phyloP scores from a whole-genome alignment of 1,140 invertebrate genomes.

The Brachionus angularis region DNA sequence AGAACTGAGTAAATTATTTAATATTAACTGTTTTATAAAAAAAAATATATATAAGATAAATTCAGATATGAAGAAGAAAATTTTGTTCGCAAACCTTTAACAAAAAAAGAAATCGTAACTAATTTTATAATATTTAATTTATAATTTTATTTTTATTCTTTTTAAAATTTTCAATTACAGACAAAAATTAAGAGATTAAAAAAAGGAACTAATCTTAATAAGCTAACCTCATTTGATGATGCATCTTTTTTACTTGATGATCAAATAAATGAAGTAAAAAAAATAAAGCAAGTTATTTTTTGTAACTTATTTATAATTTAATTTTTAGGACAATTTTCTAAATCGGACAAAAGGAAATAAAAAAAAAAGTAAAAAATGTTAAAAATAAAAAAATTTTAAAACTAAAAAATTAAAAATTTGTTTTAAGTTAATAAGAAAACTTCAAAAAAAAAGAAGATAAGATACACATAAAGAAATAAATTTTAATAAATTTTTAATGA shows the following conservation, averaged over 20 bases:
- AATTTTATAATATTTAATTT: no score
- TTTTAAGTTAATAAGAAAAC: neutral
- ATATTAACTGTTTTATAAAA: no score
- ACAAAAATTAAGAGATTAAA: constrained; percentile 15
- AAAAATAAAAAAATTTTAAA: constrained; percentile 18
- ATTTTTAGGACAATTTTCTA: constrained; percentile 1
- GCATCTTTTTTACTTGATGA: constrained; percentile 27
- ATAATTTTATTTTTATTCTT: neutral
- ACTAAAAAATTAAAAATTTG: neutral
- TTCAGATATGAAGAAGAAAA: constrained; percentile 81
- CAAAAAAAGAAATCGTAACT: constrained; percentile 72
- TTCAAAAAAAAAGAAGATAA: constrained; percentile 25
- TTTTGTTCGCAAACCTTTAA: constrained; percentile 77
- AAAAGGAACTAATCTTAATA: constrained; percentile 24
- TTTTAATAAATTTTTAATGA: constrained; percentile 5
- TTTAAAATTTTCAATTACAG: neutral
- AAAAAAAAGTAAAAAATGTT: constrained; percentile 6
- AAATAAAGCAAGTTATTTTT: neutral
- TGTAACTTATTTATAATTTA: neutral
- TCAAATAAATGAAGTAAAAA: constrained; percentile 1
- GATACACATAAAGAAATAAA: constrained; percentile 34
- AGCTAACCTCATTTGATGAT: constrained; percentile 38
- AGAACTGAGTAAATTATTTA: neutral
- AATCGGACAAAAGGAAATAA: constrained; percentile 26
- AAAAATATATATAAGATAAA: constrained; percentile 43